phyloP scores from a whole-genome alignment of 35 echinoderm and acorn worm species.

The Holothuria glaberrima region DNA sequence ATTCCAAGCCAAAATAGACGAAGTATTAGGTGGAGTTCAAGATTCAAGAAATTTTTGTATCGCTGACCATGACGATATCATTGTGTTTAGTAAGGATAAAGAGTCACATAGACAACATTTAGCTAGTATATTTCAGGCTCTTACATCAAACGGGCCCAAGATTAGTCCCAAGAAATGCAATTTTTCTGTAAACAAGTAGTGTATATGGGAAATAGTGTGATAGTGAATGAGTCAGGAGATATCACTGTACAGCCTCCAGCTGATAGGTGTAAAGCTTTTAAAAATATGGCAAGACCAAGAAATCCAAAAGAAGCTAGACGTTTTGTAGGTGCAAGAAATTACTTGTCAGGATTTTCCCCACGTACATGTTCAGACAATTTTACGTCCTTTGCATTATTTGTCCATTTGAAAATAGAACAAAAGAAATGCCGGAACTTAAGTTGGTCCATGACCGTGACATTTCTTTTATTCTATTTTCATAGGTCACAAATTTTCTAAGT shows the following conservation, averaged over 20 bases:
- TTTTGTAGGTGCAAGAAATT: conserved; percentile 59
- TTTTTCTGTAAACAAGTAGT: conserved; percentile 35
- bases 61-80: too few relatives aligned
- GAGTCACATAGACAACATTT: conserved; percentile 48
- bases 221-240: conserved; percentile 4
- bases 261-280: conserved; percentile 53
- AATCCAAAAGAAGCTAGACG: conserved; percentile 39
- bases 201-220: conserved; percentile 56
- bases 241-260: neutral
- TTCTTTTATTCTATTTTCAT: too few relatives aligned
- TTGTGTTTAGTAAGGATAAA: neutral
- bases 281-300: neutral
- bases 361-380: conserved; percentile 53
- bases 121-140: conserved; percentile 16
- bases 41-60: too few relatives aligned
- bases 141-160: conserved; percentile 35
- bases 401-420: too few relatives aligned
- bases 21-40: too few relatives aligned
- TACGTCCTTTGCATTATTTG: too few relatives aligned
- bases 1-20: too few relatives aligned
- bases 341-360: conserved; percentile 60
- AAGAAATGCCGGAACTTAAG: too few relatives aligned
- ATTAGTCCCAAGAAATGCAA: conserved; percentile 55
- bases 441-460: too few relatives aligned
- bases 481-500: too few relatives aligned